Evolutionary conservation across 1,140 invertebrate genomes (phyloP), one percentile per base, ranked within the genome.

Genomic region (Psix sp.): DNA sequence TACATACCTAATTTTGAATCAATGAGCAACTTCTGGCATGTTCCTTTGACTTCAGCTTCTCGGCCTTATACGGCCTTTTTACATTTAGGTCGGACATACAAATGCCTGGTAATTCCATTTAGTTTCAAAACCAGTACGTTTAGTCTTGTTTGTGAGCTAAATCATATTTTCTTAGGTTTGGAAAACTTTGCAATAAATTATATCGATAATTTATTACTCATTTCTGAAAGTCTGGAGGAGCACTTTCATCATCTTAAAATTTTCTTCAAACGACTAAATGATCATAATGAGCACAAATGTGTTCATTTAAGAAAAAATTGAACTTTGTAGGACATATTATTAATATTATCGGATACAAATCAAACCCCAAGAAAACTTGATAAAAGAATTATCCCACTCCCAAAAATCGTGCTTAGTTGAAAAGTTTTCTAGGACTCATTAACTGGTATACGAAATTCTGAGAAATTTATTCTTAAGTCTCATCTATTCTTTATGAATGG

Each of bases 381-480:
- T 74, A 4, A 24, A 57, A 20, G 10, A 3, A 1, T n/a, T 65
- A 38, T 63, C 74, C 62, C 5, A 38, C 15, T 5, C 84, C 84
- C 0, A 67, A 38, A 11, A 84, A 74, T 20, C 52, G 77, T 7
- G 82, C 77, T 42, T 66, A 84, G 35, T 33, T 87, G 2, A 77
- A 80, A 67, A 70, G 80, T 35, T 88, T 87, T 67, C 63, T 89
- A 29, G 86, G 84, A 3, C 42, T 88, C 4, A 60, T 82, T 1
- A 85, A 84, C 24, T 88, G 77, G 66, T 84, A 87, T 51, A 45
- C 80, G 1, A 80, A 80, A 59, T 89, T 85, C 33, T 33, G 76
- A 77, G 81, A 0, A 43, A 57, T 77, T 14, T 81, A 75, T 40
- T n/a, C 59, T 3, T 1, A 65, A 10, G 6, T 6, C 26, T 29